A percentile compares a stretch with the other conserved stretches of the same genome.
phyloP scores from a whole-genome alignment of 2,888 invertebrate genomes.

The Polia nebulosa region DNA sequence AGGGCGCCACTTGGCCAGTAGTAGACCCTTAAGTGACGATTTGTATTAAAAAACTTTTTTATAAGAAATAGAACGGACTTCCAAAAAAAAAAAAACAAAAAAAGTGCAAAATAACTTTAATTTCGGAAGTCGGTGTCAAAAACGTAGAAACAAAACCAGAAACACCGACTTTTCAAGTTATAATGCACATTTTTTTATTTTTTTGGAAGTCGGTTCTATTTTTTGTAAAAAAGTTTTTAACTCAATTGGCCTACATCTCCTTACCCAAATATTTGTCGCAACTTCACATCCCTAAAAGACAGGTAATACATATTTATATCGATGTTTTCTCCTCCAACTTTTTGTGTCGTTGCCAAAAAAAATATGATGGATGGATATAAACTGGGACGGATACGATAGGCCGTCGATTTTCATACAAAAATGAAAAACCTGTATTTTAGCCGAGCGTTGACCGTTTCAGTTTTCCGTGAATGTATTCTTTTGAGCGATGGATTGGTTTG shows the following conservation, averaged over 20 bases:
- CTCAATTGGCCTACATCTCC: constrained; percentile 24
- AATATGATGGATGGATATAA: constrained; percentile 54
- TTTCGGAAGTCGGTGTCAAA: too few relatives aligned
- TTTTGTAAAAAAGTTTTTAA: too few relatives aligned
- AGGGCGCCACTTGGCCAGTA: too few relatives aligned
- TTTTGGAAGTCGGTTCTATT: too few relatives aligned
- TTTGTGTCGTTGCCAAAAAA: constrained; percentile 60
- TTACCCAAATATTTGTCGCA: constrained; percentile 43
- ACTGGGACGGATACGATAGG: constrained; percentile 37
- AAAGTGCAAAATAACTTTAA: too few relatives aligned
- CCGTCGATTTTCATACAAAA: constrained; percentile 30
- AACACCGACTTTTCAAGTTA: too few relatives aligned
- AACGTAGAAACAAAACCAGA: too few relatives aligned
- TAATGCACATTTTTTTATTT: too few relatives aligned
- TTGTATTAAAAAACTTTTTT: too few relatives aligned
- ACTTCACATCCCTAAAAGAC: constrained; percentile 25
- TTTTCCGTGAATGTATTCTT: constrained; percentile 31
- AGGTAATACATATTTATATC: constrained; percentile 57
- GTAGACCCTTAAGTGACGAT: too few relatives aligned
- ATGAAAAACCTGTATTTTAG: constrained; percentile 32
- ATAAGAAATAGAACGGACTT: too few relatives aligned
- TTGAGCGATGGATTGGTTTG: constrained; percentile 4
- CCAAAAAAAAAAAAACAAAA: too few relatives aligned
- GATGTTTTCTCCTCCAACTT: constrained; percentile 34
- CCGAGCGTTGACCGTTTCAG: constrained; percentile 25